Conservation (phyloP, 2,113 vertebrate species). For the Hemiscyllium ocellatum region DNA sequence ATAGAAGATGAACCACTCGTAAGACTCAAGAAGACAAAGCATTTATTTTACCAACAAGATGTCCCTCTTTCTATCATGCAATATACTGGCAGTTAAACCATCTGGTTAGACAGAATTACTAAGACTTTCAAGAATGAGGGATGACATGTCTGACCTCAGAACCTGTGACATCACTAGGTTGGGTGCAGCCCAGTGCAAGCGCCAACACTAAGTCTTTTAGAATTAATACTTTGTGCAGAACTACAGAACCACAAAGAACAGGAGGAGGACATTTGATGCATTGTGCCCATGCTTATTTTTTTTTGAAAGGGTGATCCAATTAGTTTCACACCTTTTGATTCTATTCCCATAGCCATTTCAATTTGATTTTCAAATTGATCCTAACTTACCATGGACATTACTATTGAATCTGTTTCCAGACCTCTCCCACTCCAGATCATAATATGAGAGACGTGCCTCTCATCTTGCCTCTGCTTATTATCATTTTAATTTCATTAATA, state of each 20-base stretch:
- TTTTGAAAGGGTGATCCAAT: background rate
- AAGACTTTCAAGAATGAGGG: too few species aligned
- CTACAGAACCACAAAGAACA: background rate
- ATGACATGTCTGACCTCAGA: too few species aligned
- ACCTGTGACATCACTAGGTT: too few species aligned
- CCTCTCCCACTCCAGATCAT: background rate
- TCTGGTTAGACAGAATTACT: too few species aligned
- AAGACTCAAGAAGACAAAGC: too few species aligned
- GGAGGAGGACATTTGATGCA: background rate
- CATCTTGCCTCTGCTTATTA: background rate
- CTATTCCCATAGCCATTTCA: background rate
- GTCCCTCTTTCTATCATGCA: too few species aligned
- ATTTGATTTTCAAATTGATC: background rate
- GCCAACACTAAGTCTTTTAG: too few species aligned
- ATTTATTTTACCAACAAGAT: too few species aligned
- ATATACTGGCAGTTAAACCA: too few species aligned
- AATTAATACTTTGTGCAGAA: too few species aligned
- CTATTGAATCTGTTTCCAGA: background rate
- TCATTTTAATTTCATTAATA: background rate
- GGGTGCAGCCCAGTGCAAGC: too few species aligned
- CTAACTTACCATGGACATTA: background rate
- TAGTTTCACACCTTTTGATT: background rate
- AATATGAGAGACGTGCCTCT: background rate
- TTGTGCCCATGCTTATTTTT: background rate
- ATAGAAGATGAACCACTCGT: too few species aligned